Percentiles rank a stretch among this genome's conserved stretches.
Conservation (phyloP, 2,888 invertebrate genomes). For the Anthophora plumipes region DNA sequence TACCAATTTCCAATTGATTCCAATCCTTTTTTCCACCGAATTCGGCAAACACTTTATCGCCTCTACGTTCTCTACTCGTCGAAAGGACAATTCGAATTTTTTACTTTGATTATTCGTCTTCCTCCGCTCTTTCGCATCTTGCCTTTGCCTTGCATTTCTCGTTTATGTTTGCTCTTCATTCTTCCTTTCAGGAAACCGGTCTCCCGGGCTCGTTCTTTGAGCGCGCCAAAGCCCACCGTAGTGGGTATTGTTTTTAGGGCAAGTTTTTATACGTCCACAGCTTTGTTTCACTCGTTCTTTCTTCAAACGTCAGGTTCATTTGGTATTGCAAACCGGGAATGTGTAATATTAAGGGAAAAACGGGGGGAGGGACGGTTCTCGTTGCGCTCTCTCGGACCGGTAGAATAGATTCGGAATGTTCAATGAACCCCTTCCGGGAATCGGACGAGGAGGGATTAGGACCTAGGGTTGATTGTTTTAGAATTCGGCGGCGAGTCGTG, state of each 20-base stretch:
- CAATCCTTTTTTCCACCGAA: too few relatives aligned
- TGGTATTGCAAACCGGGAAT: conserved; percentile 34
- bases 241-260: conserved; percentile 60
- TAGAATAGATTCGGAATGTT: conserved; percentile 33
- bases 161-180: conserved; percentile 7
- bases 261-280: conserved; percentile 48
- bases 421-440: conserved; percentile 39
- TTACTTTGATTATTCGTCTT: background rate
- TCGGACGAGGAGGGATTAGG: background rate
- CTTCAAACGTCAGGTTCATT: conserved; percentile 59
- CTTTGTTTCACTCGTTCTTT: conserved; percentile 54
- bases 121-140: background rate
- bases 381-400: conserved; percentile 15
- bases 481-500: conserved; percentile 11
- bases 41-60: background rate
- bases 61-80: background rate
- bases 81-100: background rate
- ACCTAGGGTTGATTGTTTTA: conserved; percentile 26
- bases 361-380: conserved; percentile 20
- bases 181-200: background rate
- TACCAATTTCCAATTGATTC: too few relatives aligned
- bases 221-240: conserved; percentile 42
- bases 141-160: conserved; percentile 5
- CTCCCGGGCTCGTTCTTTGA: conserved; percentile 39
- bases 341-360: conserved; percentile 37